Base-by-base conservation (phyloP, 2,113 vertebrate genomes). In the Limnothrissa miodon region DNA sequence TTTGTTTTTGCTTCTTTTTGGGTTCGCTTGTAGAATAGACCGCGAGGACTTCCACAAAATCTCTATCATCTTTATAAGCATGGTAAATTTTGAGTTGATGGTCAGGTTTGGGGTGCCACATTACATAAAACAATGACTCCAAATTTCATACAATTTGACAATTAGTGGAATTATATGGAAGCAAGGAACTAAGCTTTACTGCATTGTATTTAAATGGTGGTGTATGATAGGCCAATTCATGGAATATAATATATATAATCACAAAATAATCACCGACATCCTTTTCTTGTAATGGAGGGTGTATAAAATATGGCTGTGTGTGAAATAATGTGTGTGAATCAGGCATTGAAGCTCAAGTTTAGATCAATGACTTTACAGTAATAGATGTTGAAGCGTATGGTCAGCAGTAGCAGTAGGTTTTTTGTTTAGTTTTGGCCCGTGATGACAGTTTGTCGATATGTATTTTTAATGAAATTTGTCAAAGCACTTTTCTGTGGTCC, bases 381-480 rank as follows among this genome's bases (percentile, higher is more conserved):
- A 81, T 66, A 82, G 80, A 78, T 39, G 5, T 25, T 81, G 66
- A 79, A 42, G 17, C 53, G 15, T 25, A 29, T 29, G 56, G 81
- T 82, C 53, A 70, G 80, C 44, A 39, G 56, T 62, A 70, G 17
- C 45, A 74, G 25, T 6, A 44, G 25, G 21, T 45, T 82, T 78
- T 82, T 78, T 85, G n/a, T 51, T 74, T 82, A 78, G 66, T 82
- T 45, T 78, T 74, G 82, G 59, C 46, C 59, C 81, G 70, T 39
- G 13, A 56, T 84, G 82, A 83, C 80, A 84, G 51, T 39, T 84
- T 82, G 83, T 36, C 82, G 51, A 82, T 86, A 86, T 80, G 45
- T 81, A 79, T 56, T 85, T 81, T 79, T 11, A 82, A 62, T 82
- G 82, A 48, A 78, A 79, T 85, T 85, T 79, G 70, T 53, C n/a